Percentiles rank a stretch among this genome's conserved stretches.
These are phyloP conservation scores for Eristalis pertinax DNA, from an alignment of 2,888 invertebrate species.

Conservation along the genomic window DNA sequence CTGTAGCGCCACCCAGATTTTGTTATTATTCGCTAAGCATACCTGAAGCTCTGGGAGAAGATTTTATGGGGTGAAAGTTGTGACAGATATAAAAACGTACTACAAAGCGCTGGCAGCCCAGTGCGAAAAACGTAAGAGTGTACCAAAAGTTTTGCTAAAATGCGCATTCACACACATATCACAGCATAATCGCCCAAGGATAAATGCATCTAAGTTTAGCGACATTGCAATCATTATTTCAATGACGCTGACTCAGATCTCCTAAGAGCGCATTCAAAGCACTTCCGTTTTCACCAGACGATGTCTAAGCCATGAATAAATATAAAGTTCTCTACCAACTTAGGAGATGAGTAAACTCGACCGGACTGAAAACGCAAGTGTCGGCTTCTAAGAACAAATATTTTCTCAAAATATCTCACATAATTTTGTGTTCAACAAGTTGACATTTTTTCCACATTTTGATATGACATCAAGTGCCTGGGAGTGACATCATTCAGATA, in stretches of 20 bases:
- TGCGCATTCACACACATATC: background rate
- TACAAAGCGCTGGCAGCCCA: no score
- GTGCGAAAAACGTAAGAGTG: no score
- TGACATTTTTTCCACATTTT: slow-evolving; percentile 37
- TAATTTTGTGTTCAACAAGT: slow-evolving; percentile 1
- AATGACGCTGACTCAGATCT: background rate
- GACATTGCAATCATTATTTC: background rate
- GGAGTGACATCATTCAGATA: slow-evolving; percentile 47
- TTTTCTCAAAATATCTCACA: slow-evolving; percentile 19
- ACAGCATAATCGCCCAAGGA: background rate
- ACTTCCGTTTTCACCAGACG: background rate
- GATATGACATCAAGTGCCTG: slow-evolving; percentile 39
- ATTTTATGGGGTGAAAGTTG: no score
- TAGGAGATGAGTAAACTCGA: slow-evolving; percentile 5
- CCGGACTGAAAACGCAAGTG: slow-evolving; percentile 1
- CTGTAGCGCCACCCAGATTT: no score
- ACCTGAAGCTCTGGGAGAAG: no score
- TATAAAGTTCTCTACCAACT: slow-evolving; percentile 16
- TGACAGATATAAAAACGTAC: no score
- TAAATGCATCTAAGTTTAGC: background rate
- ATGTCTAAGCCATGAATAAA: slow-evolving; percentile 9
- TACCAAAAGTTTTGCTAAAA: no score
- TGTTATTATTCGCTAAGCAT: no score
- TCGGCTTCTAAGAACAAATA: slow-evolving; percentile 20
- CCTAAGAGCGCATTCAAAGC: background rate